Evolutionary conservation across 1,140 invertebrate species (phyloP), one percentile per base, ranked within the genome.

Genomic region (Diachasma alloeum): DNA sequence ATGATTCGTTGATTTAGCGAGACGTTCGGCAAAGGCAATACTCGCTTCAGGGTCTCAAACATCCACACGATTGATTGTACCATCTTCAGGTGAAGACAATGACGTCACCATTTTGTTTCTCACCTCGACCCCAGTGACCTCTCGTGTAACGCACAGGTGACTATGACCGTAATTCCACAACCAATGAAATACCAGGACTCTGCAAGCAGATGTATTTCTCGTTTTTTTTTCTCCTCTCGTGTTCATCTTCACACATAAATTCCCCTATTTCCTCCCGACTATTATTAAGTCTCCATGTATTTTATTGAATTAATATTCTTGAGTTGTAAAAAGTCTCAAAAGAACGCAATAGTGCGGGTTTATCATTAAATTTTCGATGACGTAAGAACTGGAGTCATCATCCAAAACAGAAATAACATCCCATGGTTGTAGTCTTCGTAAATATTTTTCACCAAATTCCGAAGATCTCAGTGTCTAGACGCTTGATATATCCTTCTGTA

Each of bases 141-240:
- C 31, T 24, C 26, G 48, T 22, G 11, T 37, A 68, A 68, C n/a
- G 36, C 26, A 68, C 13, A 68, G 17, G 17, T 39, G 37, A 9
- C 74, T 70, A 75, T 75, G 67, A 72, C 75, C 69, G 48, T 76
- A 76, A 72, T 72, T 76, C 36, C 39, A 76, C 63, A 63, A 74
- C 24, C 22, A 74, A 44, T 44, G 39, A 72, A 48, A 72, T 39
- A 22, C 10, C 37, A 44, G 72, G 19, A 66, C 22, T 63, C 17
- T n/a, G 22, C 13, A 42, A 67, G 4, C 17, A 42, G 37, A 37
- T 73, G 26, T 66, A 36, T 66, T 53, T 53, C 48, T 53, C 15
- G 9, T 19, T 53, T 53, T 53, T 63, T 63, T 63, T 31, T 63
- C 22, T 15, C 59, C 17, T 59, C 24, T 53, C 48, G 15, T 53